Evolutionary conservation across 2,113 vertebrate genomes (phyloP).

Genomic region (Eolophus roseicapilla): DNA sequence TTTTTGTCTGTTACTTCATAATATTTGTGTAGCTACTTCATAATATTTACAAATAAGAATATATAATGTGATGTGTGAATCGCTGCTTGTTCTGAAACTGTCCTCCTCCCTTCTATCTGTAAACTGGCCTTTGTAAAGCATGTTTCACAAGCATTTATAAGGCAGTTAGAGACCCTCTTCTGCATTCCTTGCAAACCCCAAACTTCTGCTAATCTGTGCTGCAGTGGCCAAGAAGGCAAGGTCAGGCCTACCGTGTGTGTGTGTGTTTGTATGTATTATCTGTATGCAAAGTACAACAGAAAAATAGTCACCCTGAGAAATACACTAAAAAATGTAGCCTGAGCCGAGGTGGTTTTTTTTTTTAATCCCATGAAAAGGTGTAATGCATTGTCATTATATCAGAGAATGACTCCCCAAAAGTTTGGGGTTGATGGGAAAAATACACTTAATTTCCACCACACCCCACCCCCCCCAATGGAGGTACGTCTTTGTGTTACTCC

Average conservation of each 20-base stretch:
- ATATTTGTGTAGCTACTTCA: not conserved
- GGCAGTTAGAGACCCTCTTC: conserved; percentile 19
- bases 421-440: not conserved
- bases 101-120: not conserved
- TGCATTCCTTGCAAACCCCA: conserved; percentile 29
- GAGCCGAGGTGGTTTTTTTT: not conserved
- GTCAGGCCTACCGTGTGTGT: conserved; percentile 11
- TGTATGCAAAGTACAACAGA: conserved; percentile 11
- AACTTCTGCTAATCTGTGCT: conserved; percentile 50
- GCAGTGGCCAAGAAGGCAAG: conserved; percentile 14
- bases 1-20: not conserved
- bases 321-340: not conserved
- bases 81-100: not conserved
- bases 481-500: not conserved
- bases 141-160: conserved; percentile 48
- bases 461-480: not conserved
- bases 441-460: not conserved
- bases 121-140: not conserved
- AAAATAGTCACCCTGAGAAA: not conserved
- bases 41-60: not conserved
- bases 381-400: not conserved
- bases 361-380: not conserved
- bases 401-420: not conserved
- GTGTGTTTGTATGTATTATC: conserved; percentile 32
- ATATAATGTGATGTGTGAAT: not conserved